Conservation (phyloP, 2,888 invertebrate species). For the Acronicta psi region DNA sequence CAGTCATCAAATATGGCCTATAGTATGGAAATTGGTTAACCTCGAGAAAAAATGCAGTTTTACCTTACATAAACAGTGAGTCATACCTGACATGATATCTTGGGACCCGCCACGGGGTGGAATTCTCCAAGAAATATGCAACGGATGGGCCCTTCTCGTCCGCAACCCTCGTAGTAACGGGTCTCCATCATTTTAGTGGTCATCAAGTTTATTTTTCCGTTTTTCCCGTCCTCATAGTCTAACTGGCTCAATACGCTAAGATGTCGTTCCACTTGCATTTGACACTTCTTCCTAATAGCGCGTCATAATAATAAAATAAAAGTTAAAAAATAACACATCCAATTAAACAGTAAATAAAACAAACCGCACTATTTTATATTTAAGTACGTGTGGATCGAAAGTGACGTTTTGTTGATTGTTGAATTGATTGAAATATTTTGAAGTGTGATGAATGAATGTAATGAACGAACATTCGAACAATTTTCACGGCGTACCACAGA, state of each 20-base stretch:
- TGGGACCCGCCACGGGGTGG: constrained; percentile 94
- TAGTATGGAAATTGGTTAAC: constrained; percentile 3
- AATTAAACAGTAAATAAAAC: constrained; percentile 36
- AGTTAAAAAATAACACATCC: constrained; percentile 25
- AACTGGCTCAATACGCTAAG: constrained; percentile 55
- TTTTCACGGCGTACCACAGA: too few species aligned
- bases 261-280: constrained; percentile 64
- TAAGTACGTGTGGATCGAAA: constrained; percentile 34
- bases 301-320: constrained; percentile 53
- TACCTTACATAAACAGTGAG: constrained; percentile 28
- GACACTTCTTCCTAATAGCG: constrained; percentile 46
- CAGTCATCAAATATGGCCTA: constrained; percentile 12
- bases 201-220: constrained; percentile 63
- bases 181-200: constrained; percentile 81
- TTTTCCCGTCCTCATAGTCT: constrained; percentile 63
- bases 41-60: constrained; percentile 17
- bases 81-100: constrained; percentile 94
- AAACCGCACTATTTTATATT: constrained; percentile 28
- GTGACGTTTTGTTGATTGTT: constrained; percentile 43
- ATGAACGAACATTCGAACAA: too few species aligned
- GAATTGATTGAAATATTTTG: too few species aligned
- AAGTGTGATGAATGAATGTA: too few species aligned
- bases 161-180: constrained; percentile 90
- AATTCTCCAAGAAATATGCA: constrained; percentile 95
- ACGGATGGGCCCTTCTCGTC: constrained; percentile 93